Evolutionary conservation across 2,113 vertebrate genomes (phyloP), one percentile per base, ranked within the genome.

Genomic region (Pterophyllum scalare): DNA sequence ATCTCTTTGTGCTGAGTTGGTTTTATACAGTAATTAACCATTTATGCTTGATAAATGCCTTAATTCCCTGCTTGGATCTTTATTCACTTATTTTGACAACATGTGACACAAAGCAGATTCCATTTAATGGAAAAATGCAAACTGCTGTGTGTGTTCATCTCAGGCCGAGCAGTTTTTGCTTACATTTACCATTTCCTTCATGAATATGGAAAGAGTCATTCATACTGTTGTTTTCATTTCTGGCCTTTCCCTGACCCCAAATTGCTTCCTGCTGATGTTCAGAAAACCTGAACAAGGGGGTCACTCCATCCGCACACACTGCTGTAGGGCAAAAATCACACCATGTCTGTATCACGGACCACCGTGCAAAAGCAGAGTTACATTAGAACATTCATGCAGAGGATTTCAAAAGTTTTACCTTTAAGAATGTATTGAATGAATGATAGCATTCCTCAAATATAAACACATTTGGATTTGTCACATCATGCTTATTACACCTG

Each of bases 181-280:
- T 80, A 84, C 64, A 90, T 89, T 80, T 77, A 80, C 22, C 54
- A 54, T 72, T 83, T 64, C 22, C 78, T 80, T 87, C 64, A 91
- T 92, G 82, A 92, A 92, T 90, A 87, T 90, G 84, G 59, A 92
- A 64, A 26, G 24, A 76, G 46, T 74, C 70, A 12, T 70, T 59
- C 5, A 38, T 72, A 31, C 5, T 57, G 75, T 72, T 87, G 43
- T 79, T 87, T 87, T 85, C 70, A 74, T 83, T 26, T 2, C 10
- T 88, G 76, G 70, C 82, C 89, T 81, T 59, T 75, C 76, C 49
- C 70, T 87, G 87, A 89, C 83, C 67, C 88, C 84, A 52, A 54
- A 83, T 72, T 79, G 77, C 85, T 43, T 88, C 89, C 84, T 64
- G 89, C 90, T 92, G 90, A 80, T 83, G 67, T 77, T 84, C 60